Evolutionary conservation across 1,140 invertebrate species (phyloP).

Genomic region (Tachypleus tridentatus): DNA sequence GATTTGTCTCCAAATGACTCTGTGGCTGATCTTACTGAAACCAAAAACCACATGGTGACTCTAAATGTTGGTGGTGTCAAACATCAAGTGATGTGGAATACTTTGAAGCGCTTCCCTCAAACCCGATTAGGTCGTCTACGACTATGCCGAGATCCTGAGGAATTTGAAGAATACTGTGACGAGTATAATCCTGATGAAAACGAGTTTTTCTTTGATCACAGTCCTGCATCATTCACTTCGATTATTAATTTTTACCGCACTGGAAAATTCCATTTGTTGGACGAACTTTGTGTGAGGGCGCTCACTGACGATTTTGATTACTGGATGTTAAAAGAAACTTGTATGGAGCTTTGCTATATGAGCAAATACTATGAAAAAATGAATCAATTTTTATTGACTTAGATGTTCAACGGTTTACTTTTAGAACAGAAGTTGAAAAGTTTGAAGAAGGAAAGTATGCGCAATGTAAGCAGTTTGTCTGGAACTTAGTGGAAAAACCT

Average conservation of each 20-base stretch:
- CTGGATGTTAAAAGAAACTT: constrained; percentile 96
- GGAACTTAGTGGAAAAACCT: constrained; percentile 95
- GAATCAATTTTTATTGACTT: constrained; percentile 98
- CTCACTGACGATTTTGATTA: constrained; percentile 97
- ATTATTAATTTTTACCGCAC: constrained; percentile 97
- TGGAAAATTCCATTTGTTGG: constrained; percentile 91
- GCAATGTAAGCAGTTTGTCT: constrained; percentile 91
- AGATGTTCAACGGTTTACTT: constrained; percentile 90
- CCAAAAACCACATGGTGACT: constrained; percentile 63
- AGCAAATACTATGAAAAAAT: constrained; percentile 96
- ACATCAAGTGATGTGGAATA: constrained; percentile 86
- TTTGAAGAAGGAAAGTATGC: constrained; percentile 88
- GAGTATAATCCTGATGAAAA: constrained; percentile 83
- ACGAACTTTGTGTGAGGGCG: constrained; percentile 97
- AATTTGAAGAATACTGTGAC: constrained; percentile 90
- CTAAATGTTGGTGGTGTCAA: constrained; percentile 94
- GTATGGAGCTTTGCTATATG: constrained; percentile 94
- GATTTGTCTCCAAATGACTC: no score
- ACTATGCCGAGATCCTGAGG: constrained; percentile 90
- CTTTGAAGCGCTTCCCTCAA: constrained; percentile 86
- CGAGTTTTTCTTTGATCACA: constrained; percentile 98
- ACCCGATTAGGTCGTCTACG: constrained; percentile 79
- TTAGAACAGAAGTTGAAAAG: constrained; percentile 85
- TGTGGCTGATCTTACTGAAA: no score
- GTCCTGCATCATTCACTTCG: constrained; percentile 93